Percentiles rank a stretch among this genome's conserved stretches.
These are phyloP conservation scores for Thysanoteuthis rhombus DNA, from an alignment of 2,888 invertebrate genomes.

Conservation along the genomic window DNA sequence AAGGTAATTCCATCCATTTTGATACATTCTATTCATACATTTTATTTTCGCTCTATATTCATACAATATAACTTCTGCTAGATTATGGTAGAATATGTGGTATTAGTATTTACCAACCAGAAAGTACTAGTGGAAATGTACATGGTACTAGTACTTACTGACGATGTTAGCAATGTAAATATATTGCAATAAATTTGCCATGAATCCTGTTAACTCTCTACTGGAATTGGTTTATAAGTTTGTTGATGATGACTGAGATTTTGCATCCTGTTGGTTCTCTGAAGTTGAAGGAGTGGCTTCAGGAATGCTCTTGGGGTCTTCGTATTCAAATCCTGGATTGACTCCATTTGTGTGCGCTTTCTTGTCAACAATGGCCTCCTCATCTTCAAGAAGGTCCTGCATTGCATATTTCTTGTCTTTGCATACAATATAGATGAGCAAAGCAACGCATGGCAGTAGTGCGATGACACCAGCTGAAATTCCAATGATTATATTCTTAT, in stretches of 20 bases:
- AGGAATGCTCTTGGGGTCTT: background rate
- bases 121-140: no score
- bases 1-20: no score
- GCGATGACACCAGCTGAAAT: conserved; percentile 48
- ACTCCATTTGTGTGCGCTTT: background rate
- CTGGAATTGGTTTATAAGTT: background rate
- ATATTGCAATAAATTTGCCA: no score
- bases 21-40: no score
- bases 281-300: background rate
- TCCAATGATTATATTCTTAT: conserved; percentile 40
- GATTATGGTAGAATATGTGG: no score
- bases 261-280: background rate
- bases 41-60: no score
- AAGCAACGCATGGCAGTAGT: conserved; percentile 44
- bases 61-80: no score
- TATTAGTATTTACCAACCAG: no score
- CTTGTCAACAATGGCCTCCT: background rate
- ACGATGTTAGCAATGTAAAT: no score
- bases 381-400: background rate
- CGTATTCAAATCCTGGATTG: background rate
- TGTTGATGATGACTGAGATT: background rate
- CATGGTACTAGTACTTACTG: no score
- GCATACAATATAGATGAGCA: conserved; percentile 40
- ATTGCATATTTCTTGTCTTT: conserved; percentile 34
- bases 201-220: no score